Evolutionary conservation across 2,797 vertebrate genomes (phyloP), one percentile per base, ranked within the genome.

Genomic region (Poecile montanus): DNA sequence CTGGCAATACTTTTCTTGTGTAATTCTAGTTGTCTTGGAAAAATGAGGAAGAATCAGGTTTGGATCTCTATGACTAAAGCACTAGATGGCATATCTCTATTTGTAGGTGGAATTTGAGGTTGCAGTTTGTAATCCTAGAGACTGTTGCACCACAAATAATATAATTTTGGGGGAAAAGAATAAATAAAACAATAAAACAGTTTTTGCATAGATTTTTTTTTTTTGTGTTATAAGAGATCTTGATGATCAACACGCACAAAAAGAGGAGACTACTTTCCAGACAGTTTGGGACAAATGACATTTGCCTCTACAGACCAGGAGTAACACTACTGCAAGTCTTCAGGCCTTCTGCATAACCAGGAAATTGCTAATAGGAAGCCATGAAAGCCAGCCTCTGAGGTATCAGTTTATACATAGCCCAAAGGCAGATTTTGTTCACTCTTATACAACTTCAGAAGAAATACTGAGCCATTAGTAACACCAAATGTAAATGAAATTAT

Each of bases 241-340:
- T 72, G 44, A 44, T 44, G 32, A 36, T 50, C 18, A 36, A 50
- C 3, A 44, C 11, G 21, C 20, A n/a, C 13, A 13, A 14, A n/a
- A 9, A 73, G 11, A 40, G 8, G 4, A 71, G 11, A 38, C 2
- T 6, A 10, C 20, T 54, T 66, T 82, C 38, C 18, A 67, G 26
- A 5, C 7, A 30, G 12, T 38, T 62, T 60, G 57, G 14, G 25
- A 25, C 22, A 47, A 82, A n/a, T 15, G 13, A 11, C 42, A 19
- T 54, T 45, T 44, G 23, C 12, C 16, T 54, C 29, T n/a, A 6
- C 1, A 0, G 15, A 57, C 1, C 63, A 79, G 1, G 1, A 73
- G 1, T 14, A 63, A 8, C n/a, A 44, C 4, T 14, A 29, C 20
- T 27, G 11, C 10, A 2, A 6, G 4, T 32, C 51, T 48, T 19